Evolutionary conservation across 2,113 vertebrate genomes (phyloP).

Genomic region (Tragelaphus imberbis): DNA sequence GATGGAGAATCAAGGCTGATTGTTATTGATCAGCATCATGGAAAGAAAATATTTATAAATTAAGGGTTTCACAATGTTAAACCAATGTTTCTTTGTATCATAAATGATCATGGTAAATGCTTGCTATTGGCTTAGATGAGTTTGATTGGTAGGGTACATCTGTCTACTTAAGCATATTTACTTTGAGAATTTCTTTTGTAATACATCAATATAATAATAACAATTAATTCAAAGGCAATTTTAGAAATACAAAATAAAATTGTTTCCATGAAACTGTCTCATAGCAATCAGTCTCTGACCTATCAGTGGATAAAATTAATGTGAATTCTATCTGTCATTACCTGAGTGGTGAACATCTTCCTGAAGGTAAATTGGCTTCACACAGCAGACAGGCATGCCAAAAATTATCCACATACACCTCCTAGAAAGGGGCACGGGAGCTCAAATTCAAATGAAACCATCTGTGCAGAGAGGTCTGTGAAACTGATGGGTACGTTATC

Average conservation of each 20-base stretch:
- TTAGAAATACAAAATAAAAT: conserved; percentile 10
- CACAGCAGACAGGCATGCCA: not conserved
- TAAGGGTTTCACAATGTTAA: not conserved
- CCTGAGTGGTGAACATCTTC: not conserved
- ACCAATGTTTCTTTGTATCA: not conserved
- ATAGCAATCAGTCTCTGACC: not conserved
- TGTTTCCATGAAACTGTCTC: not conserved
- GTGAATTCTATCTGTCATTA: not conserved
- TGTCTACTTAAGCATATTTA: not conserved
- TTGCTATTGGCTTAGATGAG: conserved; percentile 5
- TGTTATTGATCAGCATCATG: not conserved
- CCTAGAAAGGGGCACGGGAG: not conserved
- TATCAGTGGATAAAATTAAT: not conserved
- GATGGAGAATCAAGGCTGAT: not conserved
- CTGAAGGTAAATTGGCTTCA: conserved; percentile 20
- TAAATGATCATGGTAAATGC: not conserved
- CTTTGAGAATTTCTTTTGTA: not conserved
- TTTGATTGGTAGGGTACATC: not conserved
- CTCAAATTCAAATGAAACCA: conserved; percentile 39
- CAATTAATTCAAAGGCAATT: not conserved
- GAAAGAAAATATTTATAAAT: not conserved
- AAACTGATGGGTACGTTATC: conserved; percentile 8
- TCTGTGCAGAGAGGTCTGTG: not conserved
- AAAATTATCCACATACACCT: not conserved
- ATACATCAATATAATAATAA: not conserved